Evolutionary conservation across 2,113 vertebrate genomes (phyloP).

Genomic region (Chaenogobius annularis): DNA sequence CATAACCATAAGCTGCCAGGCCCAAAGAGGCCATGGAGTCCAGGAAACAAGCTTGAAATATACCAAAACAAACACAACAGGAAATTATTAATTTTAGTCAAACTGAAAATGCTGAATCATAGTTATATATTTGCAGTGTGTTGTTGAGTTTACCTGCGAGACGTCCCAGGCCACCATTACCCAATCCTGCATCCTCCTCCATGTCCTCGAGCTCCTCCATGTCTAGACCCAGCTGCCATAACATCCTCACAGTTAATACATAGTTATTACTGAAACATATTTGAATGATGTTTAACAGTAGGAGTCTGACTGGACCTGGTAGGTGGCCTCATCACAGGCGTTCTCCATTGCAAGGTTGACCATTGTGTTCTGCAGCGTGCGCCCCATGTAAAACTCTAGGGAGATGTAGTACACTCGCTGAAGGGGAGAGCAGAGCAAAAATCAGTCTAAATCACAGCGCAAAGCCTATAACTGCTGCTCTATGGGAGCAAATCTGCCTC

Average conservation of each 20-base stretch:
- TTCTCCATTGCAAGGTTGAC: conserved; percentile 81
- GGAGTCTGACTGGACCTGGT: conserved; percentile 67
- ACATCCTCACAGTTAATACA: conserved; percentile 1
- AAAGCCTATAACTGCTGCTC: not conserved
- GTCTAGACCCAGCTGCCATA: conserved; percentile 84
- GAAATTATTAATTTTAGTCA: not conserved
- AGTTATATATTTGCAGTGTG: not conserved
- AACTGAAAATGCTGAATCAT: not conserved
- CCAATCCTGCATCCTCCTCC: conserved; percentile 89
- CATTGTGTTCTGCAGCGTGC: conserved; percentile 81
- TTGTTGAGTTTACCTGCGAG: conserved; percentile 79
- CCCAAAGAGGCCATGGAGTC: conserved; percentile 92
- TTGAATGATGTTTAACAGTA: not conserved
- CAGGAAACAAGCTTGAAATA: conserved; percentile 84
- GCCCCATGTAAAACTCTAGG: conserved; percentile 81
- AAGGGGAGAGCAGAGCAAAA: not conserved
- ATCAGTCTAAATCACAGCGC: not conserved
- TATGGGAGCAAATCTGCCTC: not conserved
- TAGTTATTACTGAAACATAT: not conserved
- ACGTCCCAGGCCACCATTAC: conserved; percentile 89
- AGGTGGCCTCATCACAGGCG: conserved; percentile 78
- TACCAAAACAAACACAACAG: not conserved
- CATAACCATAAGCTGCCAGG: conserved; percentile 88
- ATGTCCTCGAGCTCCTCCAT: conserved; percentile 92
- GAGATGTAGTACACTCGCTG: conserved; percentile 81